phyloP scores from a whole-genome alignment of 2,888 invertebrate species.

The Microplitis manilae region DNA sequence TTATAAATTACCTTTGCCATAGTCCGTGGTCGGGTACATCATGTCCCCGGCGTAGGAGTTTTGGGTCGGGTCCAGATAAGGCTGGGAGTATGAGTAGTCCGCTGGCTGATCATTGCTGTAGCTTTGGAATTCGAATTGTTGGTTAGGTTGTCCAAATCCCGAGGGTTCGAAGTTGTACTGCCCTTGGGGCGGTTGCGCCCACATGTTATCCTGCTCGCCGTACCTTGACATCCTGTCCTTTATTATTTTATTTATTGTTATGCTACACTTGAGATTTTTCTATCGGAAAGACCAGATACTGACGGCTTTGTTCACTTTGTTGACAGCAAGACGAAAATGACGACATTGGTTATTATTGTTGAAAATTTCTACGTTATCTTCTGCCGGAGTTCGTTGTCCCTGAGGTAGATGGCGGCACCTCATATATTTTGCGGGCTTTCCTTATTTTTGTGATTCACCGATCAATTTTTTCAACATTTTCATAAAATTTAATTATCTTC shows the following conservation, averaged over 20 bases:
- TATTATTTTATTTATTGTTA: neutral
- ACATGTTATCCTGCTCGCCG: slow-evolving; percentile 62
- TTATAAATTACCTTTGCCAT: slow-evolving; percentile 59
- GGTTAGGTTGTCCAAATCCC: slow-evolving; percentile 73
- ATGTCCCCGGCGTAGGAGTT: slow-evolving; percentile 58
- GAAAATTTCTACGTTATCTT: neutral
- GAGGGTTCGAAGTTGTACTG: slow-evolving; percentile 73
- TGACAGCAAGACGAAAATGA: slow-evolving; percentile 48
- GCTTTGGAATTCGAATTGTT: slow-evolving; percentile 67
- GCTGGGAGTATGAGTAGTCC: slow-evolving; percentile 59
- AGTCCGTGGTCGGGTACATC: slow-evolving; percentile 61
- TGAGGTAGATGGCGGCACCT: no score
- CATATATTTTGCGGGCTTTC: no score
- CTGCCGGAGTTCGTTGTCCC: no score
- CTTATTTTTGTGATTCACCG: no score
- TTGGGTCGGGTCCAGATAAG: slow-evolving; percentile 64
- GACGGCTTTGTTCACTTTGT: slow-evolving; percentile 15
- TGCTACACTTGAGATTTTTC: slow-evolving; percentile 5
- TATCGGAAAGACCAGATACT: neutral
- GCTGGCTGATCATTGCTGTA: slow-evolving; percentile 62
- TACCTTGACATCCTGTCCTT: slow-evolving; percentile 62
- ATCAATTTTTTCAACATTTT: no score
- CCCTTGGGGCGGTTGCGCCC: slow-evolving; percentile 59
- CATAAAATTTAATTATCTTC: no score
- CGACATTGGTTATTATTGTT: slow-evolving; percentile 2